These are phyloP conservation scores for Epicampocera succincta DNA, from an alignment of 2,888 invertebrate species.

Conservation along the genomic window DNA sequence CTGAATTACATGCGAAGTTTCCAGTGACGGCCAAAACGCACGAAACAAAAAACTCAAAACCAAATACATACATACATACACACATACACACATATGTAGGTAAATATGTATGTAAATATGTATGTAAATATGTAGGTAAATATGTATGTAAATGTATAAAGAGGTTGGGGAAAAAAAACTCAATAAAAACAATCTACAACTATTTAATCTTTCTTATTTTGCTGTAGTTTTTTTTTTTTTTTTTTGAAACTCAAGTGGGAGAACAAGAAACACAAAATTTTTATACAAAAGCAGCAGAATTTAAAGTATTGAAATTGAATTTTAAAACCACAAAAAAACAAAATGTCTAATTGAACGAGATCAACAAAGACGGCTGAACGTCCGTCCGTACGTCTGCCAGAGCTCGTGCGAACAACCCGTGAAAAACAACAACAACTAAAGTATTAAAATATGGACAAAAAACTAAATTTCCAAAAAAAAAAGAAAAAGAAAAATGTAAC, in stretches of 20 bases:
- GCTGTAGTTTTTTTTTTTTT: too few species aligned
- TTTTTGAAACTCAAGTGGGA: conserved; percentile 61
- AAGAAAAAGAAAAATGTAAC: conserved; percentile 2
- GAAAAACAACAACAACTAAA: conserved; percentile 13
- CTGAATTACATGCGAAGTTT: conserved; percentile 29
- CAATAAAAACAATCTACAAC: conserved; percentile 23
- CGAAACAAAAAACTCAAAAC: conserved; percentile 37
- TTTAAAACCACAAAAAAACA: conserved; percentile 53
- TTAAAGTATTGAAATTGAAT: conserved; percentile 46
- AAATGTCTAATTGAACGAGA: conserved; percentile 49
- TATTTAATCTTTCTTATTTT: not conserved
- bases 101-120: too few species aligned
- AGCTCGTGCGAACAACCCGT: conserved; percentile 7
- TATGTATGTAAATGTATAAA: conserved; percentile 27
- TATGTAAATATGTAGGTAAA: too few species aligned
- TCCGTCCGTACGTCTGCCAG: conserved; percentile 14
- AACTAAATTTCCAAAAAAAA: not conserved
- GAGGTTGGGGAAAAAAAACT: not conserved
- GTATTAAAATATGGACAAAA: conserved; percentile 46
- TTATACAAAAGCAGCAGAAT: conserved; percentile 16
- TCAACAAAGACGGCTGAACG: conserved; percentile 25
- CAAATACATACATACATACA: too few species aligned
- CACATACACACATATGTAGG: too few species aligned
- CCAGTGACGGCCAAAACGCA: conserved; percentile 9
- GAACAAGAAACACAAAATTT: conserved; percentile 65